Evolutionary conservation across 2,113 vertebrate species (phyloP), one percentile per base, ranked within the genome.

Genomic region (Elgaria multicarinata): DNA sequence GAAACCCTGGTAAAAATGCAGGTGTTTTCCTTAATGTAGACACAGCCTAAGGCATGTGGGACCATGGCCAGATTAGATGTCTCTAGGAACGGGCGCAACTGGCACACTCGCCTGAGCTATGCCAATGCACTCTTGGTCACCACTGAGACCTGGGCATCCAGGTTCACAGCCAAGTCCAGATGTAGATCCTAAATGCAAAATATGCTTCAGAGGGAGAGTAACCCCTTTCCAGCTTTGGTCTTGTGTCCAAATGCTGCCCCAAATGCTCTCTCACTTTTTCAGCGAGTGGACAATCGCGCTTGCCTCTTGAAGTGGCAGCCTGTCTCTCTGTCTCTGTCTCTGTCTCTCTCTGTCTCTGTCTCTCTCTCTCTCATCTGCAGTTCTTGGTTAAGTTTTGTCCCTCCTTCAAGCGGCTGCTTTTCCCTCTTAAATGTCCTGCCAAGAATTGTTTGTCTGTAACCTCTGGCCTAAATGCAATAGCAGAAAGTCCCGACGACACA

Each of bases 401-500:
- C 46, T 39, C 75, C 62, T 26, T 77, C 42, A 10, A 64, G 58
- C 55, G 8, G 10, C 28, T 44, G 36, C n/a, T 44, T 33, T 71
- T 10, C 20, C 75, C 28, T 36, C 62, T 79, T 67, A 50, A 67
- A 53, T 72, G 67, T 74, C 87, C 67, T 83, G 87, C 79, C 79
- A 88, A 83, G 39, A 83, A 46, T 26, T 62, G 69, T 75, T 83
- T 88, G 39, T 46, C 67, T 75, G 67, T n/a, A 74, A 83, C 87
- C 87, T 83, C 50, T 83, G 79, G 87, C 79, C 64, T 14, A 22
- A 44, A 42, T 0, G 16, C 16, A 87, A 53, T 14, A 77, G 46
- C 58, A 64, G 74, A 78, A 88, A 62, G 53, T 44, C 31, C 36
- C 42, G 36, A 39, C 39, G 84, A 75, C 53, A 36, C 74, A 85